Conservation (phyloP, 2,797 vertebrate species). For the Gallinago stenura region DNA sequence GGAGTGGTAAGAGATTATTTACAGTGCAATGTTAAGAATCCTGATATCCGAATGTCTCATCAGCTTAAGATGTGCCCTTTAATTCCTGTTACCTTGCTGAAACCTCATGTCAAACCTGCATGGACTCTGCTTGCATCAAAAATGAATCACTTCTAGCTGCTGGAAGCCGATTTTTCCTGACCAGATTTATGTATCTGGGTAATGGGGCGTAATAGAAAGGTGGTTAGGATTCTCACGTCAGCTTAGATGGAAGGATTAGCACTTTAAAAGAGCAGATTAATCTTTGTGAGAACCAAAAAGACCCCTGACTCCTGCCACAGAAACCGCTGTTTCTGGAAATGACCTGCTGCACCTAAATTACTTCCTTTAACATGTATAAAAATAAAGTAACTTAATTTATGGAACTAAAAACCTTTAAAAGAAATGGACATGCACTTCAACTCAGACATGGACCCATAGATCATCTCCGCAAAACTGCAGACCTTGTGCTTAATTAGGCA, state of each 20-base stretch:
- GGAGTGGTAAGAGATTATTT: constrained; percentile 34
- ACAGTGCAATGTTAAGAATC: constrained; percentile 11
- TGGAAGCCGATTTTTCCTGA: background rate
- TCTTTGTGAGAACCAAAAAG: background rate
- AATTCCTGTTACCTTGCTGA: constrained; percentile 26
- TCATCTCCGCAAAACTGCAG: background rate
- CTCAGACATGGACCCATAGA: background rate
- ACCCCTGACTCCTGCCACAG: background rate
- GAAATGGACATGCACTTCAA: rapidly evolving
- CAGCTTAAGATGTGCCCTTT: constrained; percentile 21
- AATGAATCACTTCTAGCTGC: background rate
- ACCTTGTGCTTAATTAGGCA: background rate
- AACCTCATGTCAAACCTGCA: background rate
- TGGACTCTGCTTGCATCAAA: background rate
- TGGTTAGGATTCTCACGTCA: background rate
- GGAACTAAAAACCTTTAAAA: background rate
- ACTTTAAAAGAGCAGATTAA: background rate
- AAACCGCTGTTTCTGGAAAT: background rate
- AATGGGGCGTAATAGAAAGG: constrained; percentile 21
- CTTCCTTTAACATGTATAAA: background rate
- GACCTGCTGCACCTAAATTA: background rate
- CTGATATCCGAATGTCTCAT: background rate
- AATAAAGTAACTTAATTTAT: background rate
- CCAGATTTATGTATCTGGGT: background rate
- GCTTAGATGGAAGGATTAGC: background rate